Conservation (phyloP, 2,888 invertebrate species). For the Caenorhabditis virilis region DNA sequence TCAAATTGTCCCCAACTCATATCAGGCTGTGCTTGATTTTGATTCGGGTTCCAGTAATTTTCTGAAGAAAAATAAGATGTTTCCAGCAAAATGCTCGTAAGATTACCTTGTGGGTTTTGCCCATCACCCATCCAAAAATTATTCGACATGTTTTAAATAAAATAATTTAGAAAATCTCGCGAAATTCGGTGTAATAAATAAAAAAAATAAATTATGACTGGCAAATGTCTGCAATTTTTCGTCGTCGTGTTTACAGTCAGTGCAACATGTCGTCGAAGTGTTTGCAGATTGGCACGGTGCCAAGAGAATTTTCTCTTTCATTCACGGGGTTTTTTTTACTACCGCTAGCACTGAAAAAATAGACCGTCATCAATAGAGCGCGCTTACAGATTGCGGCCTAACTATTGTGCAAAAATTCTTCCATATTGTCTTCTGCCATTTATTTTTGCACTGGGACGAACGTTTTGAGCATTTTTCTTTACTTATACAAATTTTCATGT, state of each 20-base stretch:
- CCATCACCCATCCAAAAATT: constrained; percentile 39
- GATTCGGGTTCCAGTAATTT: constrained; percentile 20
- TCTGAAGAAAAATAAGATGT: no score
- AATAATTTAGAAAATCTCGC: background rate
- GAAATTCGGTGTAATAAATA: no score
- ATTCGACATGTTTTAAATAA: constrained; percentile 18
- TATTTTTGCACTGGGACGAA: no score
- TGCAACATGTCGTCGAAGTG: background rate
- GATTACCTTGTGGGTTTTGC: constrained; percentile 19
- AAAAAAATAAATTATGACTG: background rate
- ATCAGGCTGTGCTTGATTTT: constrained; percentile 17
- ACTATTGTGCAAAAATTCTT: no score
- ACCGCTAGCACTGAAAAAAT: no score
- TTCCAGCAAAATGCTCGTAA: no score
- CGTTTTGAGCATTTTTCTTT: no score
- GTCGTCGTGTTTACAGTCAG: background rate
- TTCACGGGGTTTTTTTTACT: background rate
- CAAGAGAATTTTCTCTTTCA: background rate
- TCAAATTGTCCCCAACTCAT: constrained; percentile 60
- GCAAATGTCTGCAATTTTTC: background rate
- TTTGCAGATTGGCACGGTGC: background rate
- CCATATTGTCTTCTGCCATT: no score
- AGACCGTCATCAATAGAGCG: no score
- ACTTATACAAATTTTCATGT: no score
- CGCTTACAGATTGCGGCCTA: no score